Percentiles rank a stretch among this genome's conserved stretches.
Evolutionary conservation across 2,888 invertebrate species (phyloP).

Genomic region (Aphidoletes aphidimyza): DNA sequence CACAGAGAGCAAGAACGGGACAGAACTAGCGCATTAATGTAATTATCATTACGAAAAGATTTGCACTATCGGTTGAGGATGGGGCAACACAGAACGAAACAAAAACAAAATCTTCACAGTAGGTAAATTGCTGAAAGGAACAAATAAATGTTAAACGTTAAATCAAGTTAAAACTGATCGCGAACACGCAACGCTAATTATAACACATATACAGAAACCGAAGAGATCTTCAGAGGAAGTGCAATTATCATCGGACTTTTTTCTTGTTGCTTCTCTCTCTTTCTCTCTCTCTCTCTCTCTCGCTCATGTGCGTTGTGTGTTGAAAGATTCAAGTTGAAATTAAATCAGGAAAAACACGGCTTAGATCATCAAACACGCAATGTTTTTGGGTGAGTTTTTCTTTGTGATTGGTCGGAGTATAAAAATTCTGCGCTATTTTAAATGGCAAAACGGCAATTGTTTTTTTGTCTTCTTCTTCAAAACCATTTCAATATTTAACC

Average conservation of each 20-base stretch:
- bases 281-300: background rate
- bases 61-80: background rate
- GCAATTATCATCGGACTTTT: conserved; percentile 20
- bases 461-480: too few relatives aligned
- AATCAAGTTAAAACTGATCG: conserved; percentile 49
- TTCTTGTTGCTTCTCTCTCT: background rate
- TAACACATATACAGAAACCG: conserved; percentile 48
- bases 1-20: too few relatives aligned
- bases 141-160: conserved; percentile 49
- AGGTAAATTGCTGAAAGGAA: conserved; percentile 49
- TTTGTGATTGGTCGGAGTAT: background rate
- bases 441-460: too few relatives aligned
- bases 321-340: background rate
- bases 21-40: background rate
- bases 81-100: background rate
- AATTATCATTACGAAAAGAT: conserved; percentile 20
- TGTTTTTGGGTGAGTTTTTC: background rate
- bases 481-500: too few relatives aligned
- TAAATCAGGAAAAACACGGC: background rate
- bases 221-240: conserved; percentile 40
- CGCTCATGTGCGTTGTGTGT: background rate
- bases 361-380: conserved; percentile 37
- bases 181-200: conserved; percentile 49
- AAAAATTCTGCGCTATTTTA: background rate
- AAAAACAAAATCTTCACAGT: conserved; percentile 11